These are phyloP conservation scores for Prosapia bicincta DNA, from an alignment of 2,888 invertebrate species.

Conservation along the genomic window DNA sequence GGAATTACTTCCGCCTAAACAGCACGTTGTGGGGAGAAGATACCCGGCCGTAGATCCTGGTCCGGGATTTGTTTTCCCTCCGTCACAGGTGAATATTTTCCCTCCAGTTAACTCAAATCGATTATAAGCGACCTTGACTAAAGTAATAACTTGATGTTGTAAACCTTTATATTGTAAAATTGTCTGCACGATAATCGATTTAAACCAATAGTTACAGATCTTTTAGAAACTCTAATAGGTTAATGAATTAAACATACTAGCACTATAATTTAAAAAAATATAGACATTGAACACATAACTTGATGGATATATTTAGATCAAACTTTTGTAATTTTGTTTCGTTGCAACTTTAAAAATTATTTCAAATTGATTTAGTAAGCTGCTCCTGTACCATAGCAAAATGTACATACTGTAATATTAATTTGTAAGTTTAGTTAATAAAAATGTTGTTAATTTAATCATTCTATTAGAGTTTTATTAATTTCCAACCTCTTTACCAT, in stretches of 20 bases:
- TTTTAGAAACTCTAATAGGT: too few species aligned
- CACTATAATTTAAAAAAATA: too few species aligned
- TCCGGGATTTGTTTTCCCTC: constrained; percentile 15
- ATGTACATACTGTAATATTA: not conserved
- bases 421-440: not conserved
- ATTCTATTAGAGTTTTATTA: too few species aligned
- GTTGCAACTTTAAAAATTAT: too few species aligned
- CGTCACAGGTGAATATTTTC: constrained; percentile 13
- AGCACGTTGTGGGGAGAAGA: constrained; percentile 19
- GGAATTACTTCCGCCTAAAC: constrained; percentile 15
- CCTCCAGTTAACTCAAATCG: not conserved
- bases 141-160: not conserved
- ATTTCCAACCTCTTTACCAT: too few species aligned
- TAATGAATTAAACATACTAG: too few species aligned
- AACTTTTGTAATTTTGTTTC: too few species aligned
- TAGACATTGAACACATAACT: too few species aligned
- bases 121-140: not conserved
- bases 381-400: not conserved
- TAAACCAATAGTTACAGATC: too few species aligned
- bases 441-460: not conserved
- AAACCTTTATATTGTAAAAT: not conserved
- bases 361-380: too few species aligned
- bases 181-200: too few species aligned
- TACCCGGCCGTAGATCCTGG: constrained; percentile 11
- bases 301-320: too few species aligned